A percentile compares a stretch with the other conserved stretches of the same genome.
phyloP scores from a whole-genome alignment of 2,113 vertebrate genomes.

The Haliaeetus leucogaster region DNA sequence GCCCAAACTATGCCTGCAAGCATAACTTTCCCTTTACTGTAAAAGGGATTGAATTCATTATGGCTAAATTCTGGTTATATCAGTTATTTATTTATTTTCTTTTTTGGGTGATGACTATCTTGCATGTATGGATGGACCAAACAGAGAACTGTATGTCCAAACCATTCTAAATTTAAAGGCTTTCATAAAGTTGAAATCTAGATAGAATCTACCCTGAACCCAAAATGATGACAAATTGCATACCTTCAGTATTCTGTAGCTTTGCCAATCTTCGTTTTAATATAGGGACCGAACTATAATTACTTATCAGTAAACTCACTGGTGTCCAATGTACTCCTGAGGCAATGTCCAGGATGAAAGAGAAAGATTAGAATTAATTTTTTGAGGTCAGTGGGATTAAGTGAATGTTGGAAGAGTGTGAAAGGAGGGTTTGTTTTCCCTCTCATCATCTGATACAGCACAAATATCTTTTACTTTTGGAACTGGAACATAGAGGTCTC shows the following conservation, averaged over 20 bases:
- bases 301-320: accelerated
- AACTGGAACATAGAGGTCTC: not conserved
- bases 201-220: not conserved
- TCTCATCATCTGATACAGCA: accelerated
- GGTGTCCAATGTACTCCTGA: accelerated
- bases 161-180: not conserved
- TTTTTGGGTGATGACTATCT: not conserved
- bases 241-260: not conserved
- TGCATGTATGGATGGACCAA: not conserved
- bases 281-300: not conserved
- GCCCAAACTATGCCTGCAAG: constrained; percentile 58
- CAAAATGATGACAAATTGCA: not conserved
- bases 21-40: not conserved
- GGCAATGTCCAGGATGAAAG: not conserved
- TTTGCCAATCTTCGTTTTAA: not conserved
- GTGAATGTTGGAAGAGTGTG: not conserved
- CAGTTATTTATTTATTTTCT: not conserved
- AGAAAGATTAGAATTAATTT: not conserved
- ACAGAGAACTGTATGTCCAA: not conserved
- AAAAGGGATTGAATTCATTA: constrained; percentile 35
- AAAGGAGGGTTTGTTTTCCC: not conserved
- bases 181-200: not conserved
- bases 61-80: not conserved
- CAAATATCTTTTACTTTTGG: not conserved
- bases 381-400: not conserved